phyloP scores from a whole-genome alignment of 2,888 invertebrate species.

The Heliconius ethilla region DNA sequence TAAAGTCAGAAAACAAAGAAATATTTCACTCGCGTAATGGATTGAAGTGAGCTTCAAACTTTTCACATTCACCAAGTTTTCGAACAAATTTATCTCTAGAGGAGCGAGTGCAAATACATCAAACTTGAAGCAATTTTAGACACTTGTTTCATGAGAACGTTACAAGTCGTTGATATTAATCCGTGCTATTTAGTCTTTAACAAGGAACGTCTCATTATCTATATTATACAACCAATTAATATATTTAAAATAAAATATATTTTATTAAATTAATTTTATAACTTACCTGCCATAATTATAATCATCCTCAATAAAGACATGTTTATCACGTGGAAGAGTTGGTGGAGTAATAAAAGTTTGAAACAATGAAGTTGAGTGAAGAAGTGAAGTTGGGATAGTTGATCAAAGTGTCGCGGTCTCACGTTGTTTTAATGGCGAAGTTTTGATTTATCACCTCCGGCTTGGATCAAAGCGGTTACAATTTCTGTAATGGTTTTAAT shows the following conservation, averaged over 20 bases:
- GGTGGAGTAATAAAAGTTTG: slow-evolving; percentile 65
- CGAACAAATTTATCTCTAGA: slow-evolving; percentile 80
- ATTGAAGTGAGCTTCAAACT: slow-evolving; percentile 81
- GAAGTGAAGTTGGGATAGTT: slow-evolving; percentile 66
- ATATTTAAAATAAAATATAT: background rate
- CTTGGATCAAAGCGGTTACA: slow-evolving; percentile 57
- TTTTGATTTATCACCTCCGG: slow-evolving; percentile 65
- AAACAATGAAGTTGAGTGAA: slow-evolving; percentile 67
- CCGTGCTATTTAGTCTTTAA: slow-evolving; percentile 5
- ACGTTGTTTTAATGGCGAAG: slow-evolving; percentile 70
- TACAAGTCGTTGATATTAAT: slow-evolving; percentile 63
- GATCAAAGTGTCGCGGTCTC: slow-evolving; percentile 68
- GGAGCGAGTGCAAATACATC: slow-evolving; percentile 77
- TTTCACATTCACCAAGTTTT: slow-evolving; percentile 81
- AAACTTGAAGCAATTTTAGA: slow-evolving; percentile 78
- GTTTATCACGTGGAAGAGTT: slow-evolving; percentile 51
- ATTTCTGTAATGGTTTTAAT: slow-evolving; percentile 65
- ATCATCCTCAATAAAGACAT: slow-evolving; percentile 5
- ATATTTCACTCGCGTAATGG: slow-evolving; percentile 82
- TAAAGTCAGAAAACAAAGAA: slow-evolving; percentile 79
- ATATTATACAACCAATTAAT: background rate
- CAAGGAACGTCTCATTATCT: background rate
- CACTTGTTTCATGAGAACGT: slow-evolving; percentile 75
- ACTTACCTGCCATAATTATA: slow-evolving; percentile 5
- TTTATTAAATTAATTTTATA: background rate